phyloP scores from a whole-genome alignment of 1,140 invertebrate genomes.

The Anthonomus grandis region DNA sequence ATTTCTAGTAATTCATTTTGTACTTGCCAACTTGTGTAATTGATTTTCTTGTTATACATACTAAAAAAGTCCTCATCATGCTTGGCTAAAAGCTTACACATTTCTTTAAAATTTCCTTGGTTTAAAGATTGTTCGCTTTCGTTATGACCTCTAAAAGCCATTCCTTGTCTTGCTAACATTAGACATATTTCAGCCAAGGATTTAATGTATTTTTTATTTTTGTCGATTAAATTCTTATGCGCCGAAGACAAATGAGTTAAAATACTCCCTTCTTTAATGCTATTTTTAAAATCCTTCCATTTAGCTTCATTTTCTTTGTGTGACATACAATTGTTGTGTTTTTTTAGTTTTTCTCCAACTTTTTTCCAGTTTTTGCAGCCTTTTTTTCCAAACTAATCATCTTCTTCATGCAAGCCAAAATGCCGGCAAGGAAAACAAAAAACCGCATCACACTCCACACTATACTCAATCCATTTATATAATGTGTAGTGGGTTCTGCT shows the following conservation, averaged over 20 bases:
- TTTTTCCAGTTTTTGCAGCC: too few relatives aligned
- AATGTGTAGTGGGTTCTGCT: too few relatives aligned
- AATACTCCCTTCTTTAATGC: neutral
- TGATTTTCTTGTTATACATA: neutral
- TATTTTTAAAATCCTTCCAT: neutral
- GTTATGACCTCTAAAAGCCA: neutral
- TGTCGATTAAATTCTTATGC: neutral
- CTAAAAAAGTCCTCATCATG: neutral
- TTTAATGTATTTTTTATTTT: slow-evolving; percentile 1
- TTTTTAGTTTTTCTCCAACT: too few relatives aligned
- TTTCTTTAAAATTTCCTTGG: slow-evolving; percentile 2
- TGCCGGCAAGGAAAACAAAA: too few relatives aligned
- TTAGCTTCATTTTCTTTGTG: neutral
- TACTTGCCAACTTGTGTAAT: neutral
- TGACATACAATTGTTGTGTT: too few relatives aligned
- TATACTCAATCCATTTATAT: too few relatives aligned
- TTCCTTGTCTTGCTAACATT: neutral
- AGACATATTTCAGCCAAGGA: neutral
- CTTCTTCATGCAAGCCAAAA: too few relatives aligned
- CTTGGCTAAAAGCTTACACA: neutral
- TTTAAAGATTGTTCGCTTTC: neutral
- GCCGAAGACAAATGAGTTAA: neutral
- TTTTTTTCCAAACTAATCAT: too few relatives aligned
- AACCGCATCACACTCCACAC: too few relatives aligned
- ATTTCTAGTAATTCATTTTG: neutral